Base-by-base conservation (phyloP, 2,113 vertebrate genomes). In the Cottus gobio region DNA sequence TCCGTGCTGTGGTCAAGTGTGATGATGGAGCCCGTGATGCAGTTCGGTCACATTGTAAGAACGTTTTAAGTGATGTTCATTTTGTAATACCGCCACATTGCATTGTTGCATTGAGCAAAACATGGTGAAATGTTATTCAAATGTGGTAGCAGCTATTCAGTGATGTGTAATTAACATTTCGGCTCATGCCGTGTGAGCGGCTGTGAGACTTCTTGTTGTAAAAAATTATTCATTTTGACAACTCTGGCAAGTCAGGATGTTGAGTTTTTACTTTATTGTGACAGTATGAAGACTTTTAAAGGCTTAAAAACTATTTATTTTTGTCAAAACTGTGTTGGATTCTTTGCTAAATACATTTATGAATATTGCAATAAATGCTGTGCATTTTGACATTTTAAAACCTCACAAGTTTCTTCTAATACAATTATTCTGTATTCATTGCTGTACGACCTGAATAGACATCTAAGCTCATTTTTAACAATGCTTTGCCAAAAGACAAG, bases 361-460 rank as follows among this genome's bases (percentile, higher is more conserved):
- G 90, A 92, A 83, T 79, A 78, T 79, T 86, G 57, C 60, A 94
- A 91, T 94, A 93, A 94, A 95, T 91, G 84, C 83, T 90, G 91
- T 91, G 90, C 86, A 89, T 94, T 93, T 91, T 77, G 82, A 87
- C 22, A 84, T 65, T 89, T 83, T 66, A 68, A 90, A 83, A 66
- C 9, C 8, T 72, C 16, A 26, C 15, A 22, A 2, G 22, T 68
- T 56, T 75, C 18, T 71, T 46, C 15, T 34, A 42, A 20, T 4
- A 44, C 20, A 60, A 61, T 42, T 58, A 46, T 63, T 46, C 10
- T 11, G 1, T 22, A 28, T 56, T 73, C 5, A 58, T 26, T 30
- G 3, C 30, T 64, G 12, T 28, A 13, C 31, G 15, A 71, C 34
- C 57, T 58, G 12, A 36, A 52, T 1, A 30, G 36, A 58, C 24